A percentile compares a stretch with the other conserved stretches of the same genome.
Evolutionary conservation across 2,797 vertebrate species (phyloP).

Genomic region (Gallinago solitaria): DNA sequence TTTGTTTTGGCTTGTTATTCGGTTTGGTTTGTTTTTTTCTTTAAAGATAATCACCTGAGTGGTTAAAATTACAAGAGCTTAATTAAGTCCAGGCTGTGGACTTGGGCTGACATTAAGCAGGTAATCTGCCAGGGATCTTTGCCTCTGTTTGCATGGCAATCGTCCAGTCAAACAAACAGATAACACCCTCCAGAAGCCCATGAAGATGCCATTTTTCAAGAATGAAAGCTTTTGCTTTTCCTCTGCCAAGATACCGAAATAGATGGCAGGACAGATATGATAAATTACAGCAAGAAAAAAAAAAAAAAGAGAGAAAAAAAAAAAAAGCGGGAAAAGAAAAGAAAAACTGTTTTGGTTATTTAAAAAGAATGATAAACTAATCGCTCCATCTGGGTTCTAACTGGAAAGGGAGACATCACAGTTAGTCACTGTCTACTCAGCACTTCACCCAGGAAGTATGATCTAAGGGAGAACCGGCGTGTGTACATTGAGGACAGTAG

Average conservation of each 20-base stretch:
- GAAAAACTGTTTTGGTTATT: not conserved
- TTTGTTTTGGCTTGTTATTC: not conserved
- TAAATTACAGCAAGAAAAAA: not conserved
- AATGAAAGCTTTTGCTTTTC: not conserved
- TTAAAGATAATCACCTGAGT: not conserved
- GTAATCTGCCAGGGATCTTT: not conserved
- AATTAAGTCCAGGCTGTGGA: not conserved
- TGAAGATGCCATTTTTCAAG: not conserved
- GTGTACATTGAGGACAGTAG: not conserved
- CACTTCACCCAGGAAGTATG: not conserved
- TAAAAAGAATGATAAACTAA: not conserved
- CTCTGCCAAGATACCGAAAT: not conserved
- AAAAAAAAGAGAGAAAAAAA: not conserved
- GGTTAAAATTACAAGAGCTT: not conserved
- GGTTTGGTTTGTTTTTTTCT: not conserved
- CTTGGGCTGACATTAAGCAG: not conserved
- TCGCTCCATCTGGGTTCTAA: not conserved
- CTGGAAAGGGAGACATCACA: not conserved
- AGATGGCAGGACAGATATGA: not conserved
- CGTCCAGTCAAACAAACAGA: not conserved
- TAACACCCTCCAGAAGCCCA: not conserved
- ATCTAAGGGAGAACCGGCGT: fast-evolving
- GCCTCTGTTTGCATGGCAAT: not conserved
- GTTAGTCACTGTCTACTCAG: constrained; percentile 13
- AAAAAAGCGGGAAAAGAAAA: no score